Base-by-base conservation (phyloP, 2,113 vertebrate genomes). In the Baryphthengus martii region DNA sequence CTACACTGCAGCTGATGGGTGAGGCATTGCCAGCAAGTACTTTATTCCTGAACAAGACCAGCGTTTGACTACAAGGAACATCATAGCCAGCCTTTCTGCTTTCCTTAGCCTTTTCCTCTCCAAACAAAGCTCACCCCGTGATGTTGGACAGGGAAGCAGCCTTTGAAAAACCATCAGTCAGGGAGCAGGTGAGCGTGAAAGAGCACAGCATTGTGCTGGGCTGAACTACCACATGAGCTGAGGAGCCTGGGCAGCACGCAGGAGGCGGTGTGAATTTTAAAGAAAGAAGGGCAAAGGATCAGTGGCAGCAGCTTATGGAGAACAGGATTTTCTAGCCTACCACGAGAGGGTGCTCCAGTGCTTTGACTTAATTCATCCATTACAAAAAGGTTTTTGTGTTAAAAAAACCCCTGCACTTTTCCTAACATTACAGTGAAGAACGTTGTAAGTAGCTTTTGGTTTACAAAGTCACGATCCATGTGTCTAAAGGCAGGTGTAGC, bases 321-420 rank as follows among this genome's bases (percentile, higher is more conserved):
- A 66, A 7, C 15, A 5, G 33, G 47, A 3, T 96, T 90, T 95
- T 90, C 63, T 28, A 88, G 37, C 61, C 63, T 96, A 88, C 98
- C 98, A 95, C 96, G 90, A 98, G 98, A 96, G 97, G 97, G 96
- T 97, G 97, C 97, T 97, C 31, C 83, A 77, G 59, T 53, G 58
- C 93, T 81, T 96, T 37, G 42, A 49, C 93, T 92, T 33, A 16
- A 7, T 40, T 50, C 20, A 15, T 37, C 84, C 35, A 5, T 29
- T 14, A 28, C n/a, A 35, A 4, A 13, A 65, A 55, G 18, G 33
- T 52, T 77, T 93, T 53, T 62, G 29, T 79, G 9, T 13, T 9
- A 52, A 52, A 52, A 14, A 52, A 52, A 52, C 26, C 50, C 50
- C 50, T 26, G 24, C 50, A 52, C 50, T 26, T 52, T 52, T 26